Evolutionary conservation across 2,113 vertebrate species (phyloP).

Genomic region (Microcebus lehilahytsara): DNA sequence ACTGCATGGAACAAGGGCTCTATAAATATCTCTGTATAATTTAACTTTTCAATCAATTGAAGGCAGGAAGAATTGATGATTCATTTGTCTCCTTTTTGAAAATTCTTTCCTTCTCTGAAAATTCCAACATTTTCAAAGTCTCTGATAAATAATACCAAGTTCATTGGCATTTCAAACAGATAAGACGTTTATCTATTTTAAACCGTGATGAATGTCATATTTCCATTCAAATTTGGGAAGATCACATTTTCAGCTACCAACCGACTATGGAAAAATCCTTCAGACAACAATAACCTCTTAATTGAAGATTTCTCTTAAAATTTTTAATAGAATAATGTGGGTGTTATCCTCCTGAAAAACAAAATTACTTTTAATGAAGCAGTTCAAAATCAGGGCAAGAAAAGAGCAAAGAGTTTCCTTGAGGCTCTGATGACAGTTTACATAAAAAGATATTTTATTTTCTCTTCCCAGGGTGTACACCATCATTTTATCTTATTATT

Average conservation of each 20-base stretch:
- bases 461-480: conserved; percentile 77
- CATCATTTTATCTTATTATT: conserved; percentile 80
- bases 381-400: conserved; percentile 80
- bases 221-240: conserved; percentile 75
- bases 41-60: conserved; percentile 17
- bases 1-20: background rate
- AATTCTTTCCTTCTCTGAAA: conserved; percentile 58
- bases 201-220: conserved; percentile 74
- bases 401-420: conserved; percentile 77
- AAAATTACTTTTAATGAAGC: conserved; percentile 81
- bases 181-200: conserved; percentile 74
- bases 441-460: conserved; percentile 82
- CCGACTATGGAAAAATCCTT: conserved; percentile 75
- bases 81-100: conserved; percentile 53
- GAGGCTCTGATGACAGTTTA: conserved; percentile 79
- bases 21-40: background rate
- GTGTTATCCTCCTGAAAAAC: conserved; percentile 78
- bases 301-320: conserved; percentile 80
- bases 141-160: conserved; percentile 76
- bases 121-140: conserved; percentile 58
- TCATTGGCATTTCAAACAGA: conserved; percentile 73
- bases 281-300: conserved; percentile 80
- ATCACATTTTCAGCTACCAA: conserved; percentile 76
- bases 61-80: conserved; percentile 26
- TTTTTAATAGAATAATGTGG: conserved; percentile 80